Base-by-base conservation (phyloP, 2,113 vertebrate species). In the Semicossyphus pulcher region DNA sequence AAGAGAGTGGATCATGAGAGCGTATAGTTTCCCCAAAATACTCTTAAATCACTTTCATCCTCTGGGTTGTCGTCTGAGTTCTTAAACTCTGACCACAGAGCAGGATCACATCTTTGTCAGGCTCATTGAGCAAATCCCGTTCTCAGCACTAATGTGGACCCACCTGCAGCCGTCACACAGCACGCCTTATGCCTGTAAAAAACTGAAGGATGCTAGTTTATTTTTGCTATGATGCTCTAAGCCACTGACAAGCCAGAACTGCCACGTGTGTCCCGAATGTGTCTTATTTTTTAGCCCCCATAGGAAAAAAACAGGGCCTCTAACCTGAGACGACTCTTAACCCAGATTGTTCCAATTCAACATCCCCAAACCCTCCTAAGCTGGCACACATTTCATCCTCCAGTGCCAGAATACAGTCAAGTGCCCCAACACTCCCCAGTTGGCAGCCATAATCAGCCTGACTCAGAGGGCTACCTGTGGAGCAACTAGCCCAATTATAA, bases 401-500 rank as follows among this genome's bases (percentile, higher is more conserved):
- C 3, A 2, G 20, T 61, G 53, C 65, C 80, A 81, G 26, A 62
- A 63, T 14, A 68, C 49, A 81, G 53, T 60, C 60, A 32, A 44
- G 59, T 54, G 25, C 48, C 49, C 49, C 21, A 16, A 32, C 26
- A 3, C 42, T 58, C 45, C 25, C 25, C 11, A 54, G 20, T 32
- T 23, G 51, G 41, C 48, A 29, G 56, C 25, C 42, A 29, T 81
- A 73, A 74, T 71, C 10, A 4, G 5, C 47, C 57, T 14, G 61
- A 66, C 53, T 85, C 65, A 70, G 79, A 59, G 49, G 61, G 56
- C 58, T 58, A 56, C 71, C 79, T 58, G 59, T 39, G 52, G 83
- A 83, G 77, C 49, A 60, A 68, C 49, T 28, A 65, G 44, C 57
- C 79, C 74, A 83, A 81, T 83, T 85, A 86, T 65, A 79, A 77